Base-by-base conservation (phyloP, 2,113 vertebrate species). In the Fulmarus glacialis region DNA sequence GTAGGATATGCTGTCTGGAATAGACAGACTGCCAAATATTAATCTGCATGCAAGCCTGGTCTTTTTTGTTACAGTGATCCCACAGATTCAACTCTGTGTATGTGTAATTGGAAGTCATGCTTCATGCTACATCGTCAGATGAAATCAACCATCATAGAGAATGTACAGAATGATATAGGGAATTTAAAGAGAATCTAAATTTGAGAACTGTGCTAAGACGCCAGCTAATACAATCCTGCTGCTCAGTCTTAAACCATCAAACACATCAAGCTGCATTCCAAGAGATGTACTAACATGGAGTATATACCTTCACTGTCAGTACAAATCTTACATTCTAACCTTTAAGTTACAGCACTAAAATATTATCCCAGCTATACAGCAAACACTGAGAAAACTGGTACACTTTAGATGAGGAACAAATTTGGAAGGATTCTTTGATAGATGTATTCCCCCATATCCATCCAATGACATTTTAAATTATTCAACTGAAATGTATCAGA, bases 141-240 rank as follows among this genome's bases (percentile, higher is more conserved):
- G 56, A 70, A 55, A 59, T 45, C 43, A 80, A 15, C 15, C n/a
- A 50, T 29, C 4, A 21, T 42, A 56, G 11, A 59, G 20, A 50
- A 89, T 0, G 2, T 4, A 36, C 55, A 84, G 32, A 56, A 84
- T 0, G 8, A 79, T 2, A 18, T 0, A 68, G 24, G 21, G 43
- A 64, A 84, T 67, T 84, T 15, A 34, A 55, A 59, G 59, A 40
- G 20, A 21, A 38, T 15, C 42, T 29, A 6, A 12, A 75, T 47
- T 43, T 82, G 55, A 42, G 47, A 38, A 8, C 26, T 87, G 12
- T 4, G 36, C 55, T 55, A 32, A 91, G 32, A 27, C 22, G 22
- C 13, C 72, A 78, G 22, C 45, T 58, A 80, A 77, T 32, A 21
- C 14, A 89, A 34, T 9, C 52, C 52, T 62, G 22, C 32, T 59